phyloP scores from a whole-genome alignment of 2,113 vertebrate genomes.

The Lates calcarifer region DNA sequence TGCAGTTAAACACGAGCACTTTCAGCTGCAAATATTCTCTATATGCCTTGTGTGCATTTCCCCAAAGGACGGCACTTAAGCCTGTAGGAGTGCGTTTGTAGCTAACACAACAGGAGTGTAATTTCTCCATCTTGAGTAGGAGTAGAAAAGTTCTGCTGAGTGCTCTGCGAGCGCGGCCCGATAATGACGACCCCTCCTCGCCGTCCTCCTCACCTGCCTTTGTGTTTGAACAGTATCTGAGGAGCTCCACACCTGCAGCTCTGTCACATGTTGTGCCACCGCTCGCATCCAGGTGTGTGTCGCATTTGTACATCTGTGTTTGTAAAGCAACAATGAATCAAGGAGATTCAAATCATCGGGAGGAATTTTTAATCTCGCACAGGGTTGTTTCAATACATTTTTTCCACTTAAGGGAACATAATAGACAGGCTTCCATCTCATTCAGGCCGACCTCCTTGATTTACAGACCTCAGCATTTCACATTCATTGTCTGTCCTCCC shows the following conservation, averaged over 20 bases:
- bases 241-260: slow-evolving; percentile 1
- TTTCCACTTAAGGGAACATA: slow-evolving; percentile 22
- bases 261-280: slow-evolving; percentile 13
- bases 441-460: slow-evolving; percentile 19
- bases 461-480: slow-evolving; percentile 20
- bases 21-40: neutral
- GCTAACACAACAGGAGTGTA: neutral
- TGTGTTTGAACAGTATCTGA: slow-evolving; percentile 29
- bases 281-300: slow-evolving; percentile 1
- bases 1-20: slow-evolving; percentile 10
- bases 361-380: slow-evolving; percentile 1
- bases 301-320: neutral
- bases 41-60: neutral
- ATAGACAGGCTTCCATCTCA: slow-evolving; percentile 1
- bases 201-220: slow-evolving; percentile 1
- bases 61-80: slow-evolving; percentile 15
- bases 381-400: slow-evolving; percentile 18
- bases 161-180: slow-evolving; percentile 6
- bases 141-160: slow-evolving; percentile 9
- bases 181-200: slow-evolving; percentile 15
- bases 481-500: slow-evolving; percentile 8
- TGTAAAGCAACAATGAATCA: neutral
- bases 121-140: slow-evolving; percentile 11
- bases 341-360: slow-evolving; percentile 24
- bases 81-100: slow-evolving; percentile 13